Evolutionary conservation across 2,888 invertebrate genomes (phyloP).

Genomic region (Dryobota labecula): DNA sequence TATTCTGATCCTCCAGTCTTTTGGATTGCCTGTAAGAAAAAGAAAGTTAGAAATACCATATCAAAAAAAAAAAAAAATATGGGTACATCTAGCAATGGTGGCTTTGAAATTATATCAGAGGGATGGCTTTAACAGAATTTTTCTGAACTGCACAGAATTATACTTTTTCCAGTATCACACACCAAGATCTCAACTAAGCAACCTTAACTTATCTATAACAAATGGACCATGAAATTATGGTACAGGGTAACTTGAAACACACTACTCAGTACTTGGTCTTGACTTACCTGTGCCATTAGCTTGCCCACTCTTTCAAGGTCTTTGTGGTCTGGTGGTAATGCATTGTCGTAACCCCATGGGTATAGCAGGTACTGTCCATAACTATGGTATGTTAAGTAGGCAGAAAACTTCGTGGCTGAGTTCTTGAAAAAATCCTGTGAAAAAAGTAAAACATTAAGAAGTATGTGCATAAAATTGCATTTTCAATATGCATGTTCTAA

Average conservation of each 20-base stretch:
- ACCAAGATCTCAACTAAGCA: not conserved
- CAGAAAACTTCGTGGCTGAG: slow-evolving; percentile 91
- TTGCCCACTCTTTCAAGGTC: slow-evolving; percentile 93
- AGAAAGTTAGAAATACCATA: not conserved
- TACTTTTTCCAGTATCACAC: not conserved
- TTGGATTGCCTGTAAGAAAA: slow-evolving; percentile 90
- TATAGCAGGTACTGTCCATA: slow-evolving; percentile 96
- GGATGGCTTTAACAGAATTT: not conserved
- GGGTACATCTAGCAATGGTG: not conserved
- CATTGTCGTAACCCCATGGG: slow-evolving; percentile 96
- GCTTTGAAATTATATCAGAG: not conserved
- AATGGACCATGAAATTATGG: not conserved
- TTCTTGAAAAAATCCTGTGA: slow-evolving; percentile 88
- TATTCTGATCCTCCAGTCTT: slow-evolving; percentile 91
- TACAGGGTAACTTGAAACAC: not conserved
- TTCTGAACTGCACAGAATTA: not conserved
- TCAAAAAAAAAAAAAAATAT: not conserved
- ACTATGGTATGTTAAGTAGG: slow-evolving; percentile 95
- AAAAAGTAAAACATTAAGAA: slow-evolving; percentile 19
- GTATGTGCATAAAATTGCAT: slow-evolving; percentile 15
- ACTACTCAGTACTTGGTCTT: slow-evolving; percentile 8
- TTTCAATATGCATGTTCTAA: not conserved
- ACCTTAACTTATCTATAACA: not conserved
- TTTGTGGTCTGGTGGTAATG: slow-evolving; percentile 92
- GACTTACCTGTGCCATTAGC: slow-evolving; percentile 91